Conservation (phyloP, 2,888 invertebrate genomes). For the Argyresthia albistria region DNA sequence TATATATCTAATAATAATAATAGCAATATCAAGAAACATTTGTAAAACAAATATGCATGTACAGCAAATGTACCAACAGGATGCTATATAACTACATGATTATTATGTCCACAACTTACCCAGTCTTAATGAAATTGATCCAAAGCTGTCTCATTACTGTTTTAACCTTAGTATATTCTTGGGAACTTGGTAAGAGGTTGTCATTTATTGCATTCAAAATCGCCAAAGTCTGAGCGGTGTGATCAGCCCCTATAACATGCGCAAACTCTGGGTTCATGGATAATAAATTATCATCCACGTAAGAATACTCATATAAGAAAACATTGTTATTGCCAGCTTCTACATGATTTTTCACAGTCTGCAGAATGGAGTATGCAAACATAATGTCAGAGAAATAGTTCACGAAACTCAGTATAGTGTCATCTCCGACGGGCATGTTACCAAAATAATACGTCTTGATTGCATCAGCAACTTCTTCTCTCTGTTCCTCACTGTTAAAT, state of each 20-base stretch:
- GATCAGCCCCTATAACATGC: constrained; percentile 1
- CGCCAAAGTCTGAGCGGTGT: constrained; percentile 2
- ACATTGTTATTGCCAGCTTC: constrained; percentile 1
- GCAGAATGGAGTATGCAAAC: constrained; percentile 3
- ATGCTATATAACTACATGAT: too few species aligned
- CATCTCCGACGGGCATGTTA: background rate
- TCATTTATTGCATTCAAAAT: background rate
- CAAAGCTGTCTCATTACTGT: background rate
- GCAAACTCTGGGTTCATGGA: background rate
- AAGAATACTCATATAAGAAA: constrained; percentile 2
- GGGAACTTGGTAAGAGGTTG: background rate
- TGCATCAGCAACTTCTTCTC: background rate
- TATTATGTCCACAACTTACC: background rate
- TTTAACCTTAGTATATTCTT: constrained; percentile 1
- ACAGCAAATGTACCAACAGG: background rate
- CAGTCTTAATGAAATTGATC: constrained; percentile 5
- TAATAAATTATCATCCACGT: background rate
- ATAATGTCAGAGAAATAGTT: constrained; percentile 25
- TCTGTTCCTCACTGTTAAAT: constrained; percentile 2
- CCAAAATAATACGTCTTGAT: constrained; percentile 6
- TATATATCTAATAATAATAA: too few species aligned
- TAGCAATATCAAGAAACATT: too few species aligned
- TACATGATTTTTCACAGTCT: background rate
- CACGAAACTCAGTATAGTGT: constrained; percentile 3
- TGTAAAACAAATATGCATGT: too few species aligned